These are phyloP conservation scores for Microplitis demolitor DNA, from an alignment of 1,140 invertebrate genomes.

Conservation along the genomic window DNA sequence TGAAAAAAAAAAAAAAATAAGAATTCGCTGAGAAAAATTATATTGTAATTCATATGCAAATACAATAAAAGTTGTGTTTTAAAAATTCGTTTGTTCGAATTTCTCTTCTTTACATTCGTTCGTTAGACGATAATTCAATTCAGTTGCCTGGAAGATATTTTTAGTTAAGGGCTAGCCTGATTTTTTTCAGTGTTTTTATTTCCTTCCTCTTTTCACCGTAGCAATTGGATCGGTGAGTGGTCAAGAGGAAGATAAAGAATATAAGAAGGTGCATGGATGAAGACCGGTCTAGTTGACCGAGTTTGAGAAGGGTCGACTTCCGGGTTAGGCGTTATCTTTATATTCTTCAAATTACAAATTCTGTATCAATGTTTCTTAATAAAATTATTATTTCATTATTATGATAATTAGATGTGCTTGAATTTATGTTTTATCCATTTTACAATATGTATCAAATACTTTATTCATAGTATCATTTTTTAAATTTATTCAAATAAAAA, in stretches of 20 bases:
- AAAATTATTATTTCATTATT: not conserved
- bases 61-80: not conserved
- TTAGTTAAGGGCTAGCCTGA: constrained; percentile 14
- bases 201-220: not conserved
- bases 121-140: constrained; percentile 30
- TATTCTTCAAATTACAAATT: not conserved
- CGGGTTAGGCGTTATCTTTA: not conserved
- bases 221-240: not conserved
- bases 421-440: not conserved
- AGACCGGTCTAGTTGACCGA: constrained; percentile 23
- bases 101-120: constrained; percentile 14
- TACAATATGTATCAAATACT: no score
- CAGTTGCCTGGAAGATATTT: constrained; percentile 29
- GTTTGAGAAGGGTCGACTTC: constrained; percentile 30
- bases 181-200: constrained; percentile 19
- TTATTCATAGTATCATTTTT: no score
- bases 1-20: no score
- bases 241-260: constrained; percentile 20
- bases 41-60: not conserved
- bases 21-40: not conserved
- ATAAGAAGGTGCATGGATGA: constrained; percentile 24
- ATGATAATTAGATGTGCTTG: constrained; percentile 1
- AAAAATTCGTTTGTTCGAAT: not conserved
- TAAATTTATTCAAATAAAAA: no score
- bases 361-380: not conserved